Conservation (phyloP, 2,888 invertebrate genomes). For the Mesorhabditis sp. region DNA sequence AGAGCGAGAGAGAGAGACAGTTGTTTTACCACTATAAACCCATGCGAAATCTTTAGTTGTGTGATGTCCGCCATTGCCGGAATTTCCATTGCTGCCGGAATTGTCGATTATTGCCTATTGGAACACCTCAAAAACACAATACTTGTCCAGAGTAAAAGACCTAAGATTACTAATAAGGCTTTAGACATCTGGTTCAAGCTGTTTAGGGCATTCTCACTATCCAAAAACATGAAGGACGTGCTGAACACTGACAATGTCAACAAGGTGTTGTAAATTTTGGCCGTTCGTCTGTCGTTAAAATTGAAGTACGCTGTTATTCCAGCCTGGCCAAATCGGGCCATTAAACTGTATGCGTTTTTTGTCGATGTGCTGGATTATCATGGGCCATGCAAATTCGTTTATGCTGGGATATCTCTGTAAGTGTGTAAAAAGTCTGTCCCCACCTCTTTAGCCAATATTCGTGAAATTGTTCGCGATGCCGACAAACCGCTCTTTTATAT, state of each 20-base stretch:
- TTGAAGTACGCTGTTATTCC: not conserved
- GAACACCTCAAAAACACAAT: not conserved
- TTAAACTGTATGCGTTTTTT: constrained; percentile 24
- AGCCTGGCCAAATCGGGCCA: constrained; percentile 22
- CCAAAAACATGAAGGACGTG: not conserved
- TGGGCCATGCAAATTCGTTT: constrained; percentile 9
- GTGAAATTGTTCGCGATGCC: not conserved
- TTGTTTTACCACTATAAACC: too few relatives aligned
- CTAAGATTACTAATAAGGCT: too few relatives aligned
- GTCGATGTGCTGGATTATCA: constrained; percentile 27
- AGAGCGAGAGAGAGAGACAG: too few relatives aligned
- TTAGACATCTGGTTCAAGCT: not conserved
- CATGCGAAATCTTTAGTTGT: too few relatives aligned
- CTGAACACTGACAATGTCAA: not conserved
- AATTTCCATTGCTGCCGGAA: not conserved
- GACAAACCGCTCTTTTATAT: not conserved
- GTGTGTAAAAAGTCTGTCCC: too few relatives aligned
- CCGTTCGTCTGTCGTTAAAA: not conserved
- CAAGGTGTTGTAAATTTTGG: not conserved
- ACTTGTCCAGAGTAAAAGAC: too few relatives aligned
- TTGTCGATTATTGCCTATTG: constrained; percentile 2
- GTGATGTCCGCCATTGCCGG: too few relatives aligned
- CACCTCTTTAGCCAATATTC: not conserved
- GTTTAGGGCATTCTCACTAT: not conserved
- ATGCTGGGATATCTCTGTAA: too few relatives aligned